Evolutionary conservation across 2,797 vertebrate species (phyloP).

Genomic region (Ctenopoma kingsleyae): DNA sequence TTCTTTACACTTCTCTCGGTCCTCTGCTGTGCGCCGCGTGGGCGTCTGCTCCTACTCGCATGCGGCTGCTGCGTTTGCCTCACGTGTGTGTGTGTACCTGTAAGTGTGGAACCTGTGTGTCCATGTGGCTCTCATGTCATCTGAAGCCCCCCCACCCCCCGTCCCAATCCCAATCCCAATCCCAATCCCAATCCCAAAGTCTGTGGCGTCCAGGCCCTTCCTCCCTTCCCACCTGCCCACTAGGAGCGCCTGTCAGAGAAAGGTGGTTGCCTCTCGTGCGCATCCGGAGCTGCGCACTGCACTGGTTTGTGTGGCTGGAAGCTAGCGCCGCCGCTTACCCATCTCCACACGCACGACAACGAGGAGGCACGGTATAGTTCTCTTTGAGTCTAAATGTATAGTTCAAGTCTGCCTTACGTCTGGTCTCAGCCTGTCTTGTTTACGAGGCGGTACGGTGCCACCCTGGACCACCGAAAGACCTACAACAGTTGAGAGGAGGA

Average conservation of each 20-base stretch:
- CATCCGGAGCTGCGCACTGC: conserved; percentile 57
- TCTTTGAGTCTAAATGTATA: conserved; percentile 60
- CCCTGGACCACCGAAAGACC: conserved; percentile 57
- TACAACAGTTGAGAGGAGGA: conserved; percentile 37
- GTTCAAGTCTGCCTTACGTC: conserved; percentile 59
- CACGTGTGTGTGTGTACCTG: conserved; percentile 48
- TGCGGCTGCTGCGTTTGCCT: conserved; percentile 32
- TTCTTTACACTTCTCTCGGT: conserved; percentile 30
- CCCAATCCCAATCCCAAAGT: conserved; percentile 7
- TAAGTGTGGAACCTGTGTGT: conserved; percentile 61
- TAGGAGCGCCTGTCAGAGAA: conserved; percentile 51
- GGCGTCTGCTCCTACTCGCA: conserved; percentile 30
- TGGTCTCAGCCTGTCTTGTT: conserved; percentile 56
- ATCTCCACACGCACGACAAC: not conserved
- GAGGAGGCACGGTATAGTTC: conserved; percentile 66
- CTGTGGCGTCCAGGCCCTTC: conserved; percentile 42
- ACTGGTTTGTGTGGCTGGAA: conserved; percentile 73
- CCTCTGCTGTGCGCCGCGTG: conserved; percentile 25
- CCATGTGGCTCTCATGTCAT: conserved; percentile 71
- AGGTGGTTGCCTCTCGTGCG: conserved; percentile 70
- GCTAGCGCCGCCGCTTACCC: conserved; percentile 50
- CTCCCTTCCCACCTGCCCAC: not conserved
- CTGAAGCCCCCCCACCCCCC: conserved; percentile 45
- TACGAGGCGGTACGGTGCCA: conserved; percentile 41
- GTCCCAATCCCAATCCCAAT: conserved; percentile 24